Conservation (phyloP, 2,113 vertebrate genomes). For the Rhinolophus sinicus region DNA sequence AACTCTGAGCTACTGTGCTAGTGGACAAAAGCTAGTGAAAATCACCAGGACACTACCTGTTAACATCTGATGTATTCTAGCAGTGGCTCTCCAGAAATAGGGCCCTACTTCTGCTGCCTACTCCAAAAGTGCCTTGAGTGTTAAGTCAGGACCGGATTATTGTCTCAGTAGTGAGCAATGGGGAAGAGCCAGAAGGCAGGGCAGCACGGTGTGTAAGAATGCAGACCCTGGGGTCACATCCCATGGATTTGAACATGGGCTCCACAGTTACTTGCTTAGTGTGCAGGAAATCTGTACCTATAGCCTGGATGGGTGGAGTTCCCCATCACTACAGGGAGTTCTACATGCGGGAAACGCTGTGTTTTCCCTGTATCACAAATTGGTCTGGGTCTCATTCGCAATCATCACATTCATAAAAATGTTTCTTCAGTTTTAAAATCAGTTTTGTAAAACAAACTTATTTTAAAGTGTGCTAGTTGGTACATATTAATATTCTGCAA, state of each 20-base stretch:
- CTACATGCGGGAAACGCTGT: neutral
- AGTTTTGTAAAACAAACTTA: neutral
- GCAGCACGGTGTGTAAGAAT: neutral
- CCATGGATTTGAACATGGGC: no score
- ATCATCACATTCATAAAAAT: neutral
- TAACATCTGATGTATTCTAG: neutral
- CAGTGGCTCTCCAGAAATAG: neutral
- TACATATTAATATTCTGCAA: neutral
- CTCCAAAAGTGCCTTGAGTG: neutral
- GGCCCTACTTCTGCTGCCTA: neutral
- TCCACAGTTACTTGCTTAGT: neutral
- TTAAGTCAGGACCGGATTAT: neutral
- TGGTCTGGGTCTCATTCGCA: neutral
- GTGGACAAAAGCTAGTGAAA: neutral
- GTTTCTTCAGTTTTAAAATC: neutral
- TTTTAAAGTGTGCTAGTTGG: neutral
- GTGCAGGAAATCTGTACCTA: neutral
- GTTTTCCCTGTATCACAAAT: no score
- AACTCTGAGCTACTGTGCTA: neutral
- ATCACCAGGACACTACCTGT: neutral
- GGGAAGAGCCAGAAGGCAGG: neutral
- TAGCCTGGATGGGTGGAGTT: neutral
- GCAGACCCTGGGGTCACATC: neutral
- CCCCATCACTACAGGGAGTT: no score
- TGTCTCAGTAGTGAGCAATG: neutral